These are phyloP conservation scores for Aythya baeri DNA, from an alignment of 2,113 vertebrate genomes.

Conservation along the genomic window DNA sequence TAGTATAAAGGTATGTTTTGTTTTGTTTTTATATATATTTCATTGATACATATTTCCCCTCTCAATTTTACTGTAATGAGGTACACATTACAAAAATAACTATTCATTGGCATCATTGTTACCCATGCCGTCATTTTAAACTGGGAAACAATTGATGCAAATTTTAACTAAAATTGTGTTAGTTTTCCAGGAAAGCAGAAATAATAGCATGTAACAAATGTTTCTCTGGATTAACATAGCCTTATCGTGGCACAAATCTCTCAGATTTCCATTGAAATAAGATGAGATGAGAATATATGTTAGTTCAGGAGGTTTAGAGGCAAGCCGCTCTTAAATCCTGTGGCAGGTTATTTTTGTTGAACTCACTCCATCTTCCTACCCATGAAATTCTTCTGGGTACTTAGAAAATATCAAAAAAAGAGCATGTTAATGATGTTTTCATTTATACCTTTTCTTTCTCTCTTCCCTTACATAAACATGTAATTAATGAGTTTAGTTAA, in stretches of 20 bases:
- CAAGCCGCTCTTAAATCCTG: constrained; percentile 42
- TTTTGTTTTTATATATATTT: neutral
- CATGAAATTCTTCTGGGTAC: constrained; percentile 37
- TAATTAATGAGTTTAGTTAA: constrained; percentile 36
- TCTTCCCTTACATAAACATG: neutral
- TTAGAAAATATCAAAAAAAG: constrained; percentile 47
- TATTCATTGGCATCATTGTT: neutral
- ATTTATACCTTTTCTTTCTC: constrained; percentile 23
- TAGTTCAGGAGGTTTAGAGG: constrained; percentile 36
- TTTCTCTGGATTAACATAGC: constrained; percentile 12
- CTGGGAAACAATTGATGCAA: neutral
- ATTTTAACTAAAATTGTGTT: neutral
- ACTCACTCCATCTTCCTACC: constrained; percentile 41
- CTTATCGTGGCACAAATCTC: constrained; percentile 30
- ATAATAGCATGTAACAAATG: neutral
- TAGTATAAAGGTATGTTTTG: neutral
- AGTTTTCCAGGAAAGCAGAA: neutral
- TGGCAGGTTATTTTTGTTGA: constrained; percentile 61
- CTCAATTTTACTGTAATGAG: neutral
- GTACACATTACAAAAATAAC: neutral
- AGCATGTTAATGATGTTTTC: constrained; percentile 27
- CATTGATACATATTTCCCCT: neutral
- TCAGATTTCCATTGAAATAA: constrained; percentile 30
- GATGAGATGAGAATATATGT: constrained; percentile 24
- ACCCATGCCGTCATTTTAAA: neutral